Evolutionary conservation across 1,140 invertebrate species (phyloP), one percentile per base, ranked within the genome.

Genomic region (Cydia strobilella): DNA sequence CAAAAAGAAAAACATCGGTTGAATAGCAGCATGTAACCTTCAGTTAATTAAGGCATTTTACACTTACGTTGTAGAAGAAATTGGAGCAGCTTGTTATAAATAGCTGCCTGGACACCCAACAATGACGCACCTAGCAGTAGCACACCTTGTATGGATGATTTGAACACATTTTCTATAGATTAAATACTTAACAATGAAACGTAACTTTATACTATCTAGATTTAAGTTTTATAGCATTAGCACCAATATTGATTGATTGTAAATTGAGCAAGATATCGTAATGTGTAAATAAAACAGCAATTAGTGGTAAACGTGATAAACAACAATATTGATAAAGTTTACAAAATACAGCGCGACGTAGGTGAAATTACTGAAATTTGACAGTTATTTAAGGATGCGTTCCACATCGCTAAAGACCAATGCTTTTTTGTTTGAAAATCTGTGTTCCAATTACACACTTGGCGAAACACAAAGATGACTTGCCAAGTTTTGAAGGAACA

Each of bases 211-310:
- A 65, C 25, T 65, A 65, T 65, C 4, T 7, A 63, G 1, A 13
- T 65, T 65, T n/a, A 27, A 35, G 25, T 35, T 65, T 27, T 7
- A 27, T 15, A 15, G 15, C 25, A 31, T 31, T 65, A 65, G 63
- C 63, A 65, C 63, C 23, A 27, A 31, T 12, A n/a, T 31, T 31
- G 27, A 65, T 65, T n/a, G 63, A 1, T 65, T 35, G 0, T 65
- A 65, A 65, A 31, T 65, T 65, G 63, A 65, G 63, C 63, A 65
- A 31, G 63, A 65, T 65, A 31, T 65, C 63, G 63, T 31, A 65
- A 65, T 65, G 25, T 31, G 63, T 65, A 31, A 65, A 65, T 65
- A 65, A 18, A 65, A 65, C 25, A n/a, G 63, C 63, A 65, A 65
- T 65, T 31, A 31, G 63, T 65, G 23, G 20, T 63, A 63, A 31